These are phyloP conservation scores for Mustela nigripes DNA, from an alignment of 2,113 vertebrate genomes.

Conservation along the genomic window DNA sequence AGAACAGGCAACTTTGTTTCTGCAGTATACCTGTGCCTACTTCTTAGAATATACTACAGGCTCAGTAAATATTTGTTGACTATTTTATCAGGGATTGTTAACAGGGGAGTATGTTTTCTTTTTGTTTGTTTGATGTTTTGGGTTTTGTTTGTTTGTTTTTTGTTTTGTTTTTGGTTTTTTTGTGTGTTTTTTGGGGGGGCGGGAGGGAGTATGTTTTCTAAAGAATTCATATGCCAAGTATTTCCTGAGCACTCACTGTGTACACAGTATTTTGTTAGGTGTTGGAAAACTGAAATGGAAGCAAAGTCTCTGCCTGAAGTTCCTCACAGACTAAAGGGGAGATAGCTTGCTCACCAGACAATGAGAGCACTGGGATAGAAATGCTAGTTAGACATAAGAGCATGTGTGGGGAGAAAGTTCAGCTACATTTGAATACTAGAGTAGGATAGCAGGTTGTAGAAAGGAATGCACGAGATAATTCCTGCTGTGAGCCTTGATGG, in stretches of 20 bases:
- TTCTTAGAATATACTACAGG: not conserved
- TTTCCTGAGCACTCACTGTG: not conserved
- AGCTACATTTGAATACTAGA: not conserved
- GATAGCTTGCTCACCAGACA: not conserved
- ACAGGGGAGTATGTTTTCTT: not conserved
- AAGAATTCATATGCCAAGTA: not conserved
- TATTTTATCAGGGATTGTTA: not conserved
- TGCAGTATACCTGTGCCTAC: not conserved
- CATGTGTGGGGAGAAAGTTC: not conserved
- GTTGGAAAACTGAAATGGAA: not conserved
- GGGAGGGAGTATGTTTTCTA: not conserved
- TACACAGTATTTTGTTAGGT: not conserved
- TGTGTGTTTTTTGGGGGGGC: no score
- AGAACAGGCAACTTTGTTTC: not conserved
- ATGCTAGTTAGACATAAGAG: not conserved
- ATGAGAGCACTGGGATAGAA: not conserved
- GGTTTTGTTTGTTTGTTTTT: no score
- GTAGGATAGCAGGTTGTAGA: not conserved
- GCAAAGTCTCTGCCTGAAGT: not conserved
- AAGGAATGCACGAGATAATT: accelerated
- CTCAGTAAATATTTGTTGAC: not conserved
- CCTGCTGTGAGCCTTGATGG: not conserved
- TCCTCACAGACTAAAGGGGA: not conserved
- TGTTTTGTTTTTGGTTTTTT: no score
- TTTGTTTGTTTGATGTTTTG: no score